Base-by-base conservation (phyloP, 2,797 vertebrate species). In the Notoglanidium macrostoma region DNA sequence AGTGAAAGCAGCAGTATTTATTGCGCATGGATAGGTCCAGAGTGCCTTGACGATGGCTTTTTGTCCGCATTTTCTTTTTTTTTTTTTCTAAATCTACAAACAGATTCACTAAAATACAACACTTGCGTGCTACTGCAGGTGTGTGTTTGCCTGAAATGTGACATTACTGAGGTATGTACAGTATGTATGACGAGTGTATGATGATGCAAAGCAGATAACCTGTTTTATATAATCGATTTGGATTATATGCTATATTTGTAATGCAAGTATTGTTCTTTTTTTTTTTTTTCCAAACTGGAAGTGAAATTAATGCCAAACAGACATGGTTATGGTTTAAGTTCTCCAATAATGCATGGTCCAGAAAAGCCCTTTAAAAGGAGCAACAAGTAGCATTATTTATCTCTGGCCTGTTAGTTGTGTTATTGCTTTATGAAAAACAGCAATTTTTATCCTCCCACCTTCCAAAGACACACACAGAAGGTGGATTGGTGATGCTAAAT, bases 1-100 rank as follows among this genome's bases (percentile, higher is more conserved):
- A 86, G 51, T 84, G 63, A 87, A 78, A 82, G 68, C 76, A n/a
- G 35, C 85, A 83, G 88, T 87, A 87, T 89, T 89, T 86, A 89
- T 89, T 86, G 19, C 1, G 67, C 10, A 29, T 57, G 26, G 46
- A 76, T 74, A 59, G 29, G 67, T 74, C 67, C 78, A 86, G 63
- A 90, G 91, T 92, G 92, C 91, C 92, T 92, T 91, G 72, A 86
- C 29, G 65, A 77, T 70, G 72, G 61, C 26, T 61, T 29, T 11
- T 84, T 9, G 61, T 35, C 23, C 0, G 15, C 3, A 23, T 3
- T 80, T 26, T 61, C 26, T 80, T 44, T 40, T 26, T 61, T 40
- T 80, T 44, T 40, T 40, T 40, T 40, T 44, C 49, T 85, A 35
- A 44, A 76, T 72, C 55, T 84, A 59, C 40, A 46, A 35, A 74